Evolutionary conservation across 2,888 invertebrate species (phyloP), one percentile per base, ranked within the genome.

Genomic region (Macrosoma leucophasiata): DNA sequence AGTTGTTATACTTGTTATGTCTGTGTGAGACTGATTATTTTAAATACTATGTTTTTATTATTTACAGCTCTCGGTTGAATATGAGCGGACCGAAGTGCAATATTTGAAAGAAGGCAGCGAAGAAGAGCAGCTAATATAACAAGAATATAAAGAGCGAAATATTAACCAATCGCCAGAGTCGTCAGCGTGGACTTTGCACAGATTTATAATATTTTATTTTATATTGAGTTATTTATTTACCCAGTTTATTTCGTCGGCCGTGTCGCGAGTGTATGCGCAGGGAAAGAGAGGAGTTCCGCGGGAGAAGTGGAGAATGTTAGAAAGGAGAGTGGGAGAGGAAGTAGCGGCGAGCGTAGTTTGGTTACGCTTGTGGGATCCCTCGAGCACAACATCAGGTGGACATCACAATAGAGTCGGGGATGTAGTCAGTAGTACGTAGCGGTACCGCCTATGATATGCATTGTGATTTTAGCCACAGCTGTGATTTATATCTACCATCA

Each of bases 401-500:
- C 61, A 50, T 50, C 55, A 57, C 50, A 49, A 48, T 52, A n/a
- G 52, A 45, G 58, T 52, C 52, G 50, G 58, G 58, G 52, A 53
- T 57, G 41, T 66, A 63, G 69, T 55, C 55, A 58, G 65, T 74
- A 75, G 73, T 71, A 65, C 55, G 64, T 70, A 75, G 78, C 70
- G 75, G 66, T 73, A 73, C 81, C 81, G 81, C 81, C 81, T 79
- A 74, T 72, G 62, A 64, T 66, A 65, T 62, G 64, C 75, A 74
- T 73, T 77, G 81, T 81, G 79, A 79, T 79, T 70, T 68, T 71
- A 73, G 58, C 76, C 72, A 66, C 76, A 73, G 68, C 81, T 81
- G 76, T 79, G 82, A 81, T 81, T 76, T 74, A 69, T 77, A 62
- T 69, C 67, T 74, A 74, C 77, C 79, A 79, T 76, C 78, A 74